phyloP scores from a whole-genome alignment of 1,140 invertebrate genomes.

The Zaprionus camerounensis region DNA sequence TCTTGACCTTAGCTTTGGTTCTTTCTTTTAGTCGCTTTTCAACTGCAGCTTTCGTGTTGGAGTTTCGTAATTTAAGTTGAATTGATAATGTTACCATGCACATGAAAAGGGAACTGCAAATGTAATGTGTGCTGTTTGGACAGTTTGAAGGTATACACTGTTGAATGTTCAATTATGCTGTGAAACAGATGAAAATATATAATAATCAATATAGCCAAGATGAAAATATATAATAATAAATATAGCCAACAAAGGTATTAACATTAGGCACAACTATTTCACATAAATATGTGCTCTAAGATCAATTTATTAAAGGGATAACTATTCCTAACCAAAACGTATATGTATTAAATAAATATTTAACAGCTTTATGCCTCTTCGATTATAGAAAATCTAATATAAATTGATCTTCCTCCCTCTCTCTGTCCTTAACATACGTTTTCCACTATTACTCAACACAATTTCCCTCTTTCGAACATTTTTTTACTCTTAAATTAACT shows the following conservation, averaged over 20 bases:
- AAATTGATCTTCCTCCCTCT: not conserved
- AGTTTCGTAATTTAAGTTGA: conserved; percentile 72
- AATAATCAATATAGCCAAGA: no score
- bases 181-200: not conserved
- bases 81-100: conserved; percentile 1
- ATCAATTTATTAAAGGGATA: no score
- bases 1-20: conserved; percentile 55
- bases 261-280: no score
- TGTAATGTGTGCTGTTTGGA: not conserved
- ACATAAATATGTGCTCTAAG: no score
- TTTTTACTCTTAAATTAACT: not conserved
- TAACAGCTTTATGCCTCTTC: not conserved
- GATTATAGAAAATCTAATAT: not conserved
- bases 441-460: not conserved
- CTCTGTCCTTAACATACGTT: not conserved
- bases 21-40: conserved; percentile 32
- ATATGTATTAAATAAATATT: no score
- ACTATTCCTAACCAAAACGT: no score
- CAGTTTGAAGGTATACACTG: not conserved
- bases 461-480: not conserved
- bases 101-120: conserved; percentile 3
- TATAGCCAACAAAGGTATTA: no score
- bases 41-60: conserved; percentile 36
- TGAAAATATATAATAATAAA: not conserved
- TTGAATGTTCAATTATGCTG: not conserved